Base-by-base conservation (phyloP, 1,140 invertebrate genomes). In the Popillia japonica region DNA sequence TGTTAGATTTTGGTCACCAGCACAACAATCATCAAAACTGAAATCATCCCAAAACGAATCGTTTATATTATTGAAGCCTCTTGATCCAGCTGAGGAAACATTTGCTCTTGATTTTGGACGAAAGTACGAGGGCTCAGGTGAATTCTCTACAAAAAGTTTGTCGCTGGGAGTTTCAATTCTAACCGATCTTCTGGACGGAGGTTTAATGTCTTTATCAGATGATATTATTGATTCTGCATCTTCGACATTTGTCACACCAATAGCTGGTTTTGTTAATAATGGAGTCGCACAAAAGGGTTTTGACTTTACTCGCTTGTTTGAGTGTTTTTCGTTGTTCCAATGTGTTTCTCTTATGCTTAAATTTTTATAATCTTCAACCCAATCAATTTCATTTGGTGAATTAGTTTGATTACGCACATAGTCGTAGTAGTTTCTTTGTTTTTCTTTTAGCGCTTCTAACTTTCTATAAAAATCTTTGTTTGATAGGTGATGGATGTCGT, bases 381-480 rank as follows among this genome's bases (percentile, higher is more conserved):
- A 84, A 34, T 82, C 80, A 3, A 77, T 78, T 64, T 83, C 78
- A 72, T 87, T 84, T 20, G 86, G 84, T 44, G 83, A 86, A 40
- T 90, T 87, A 8, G 88, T 84, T 80, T 88, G 87, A 41, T 88
- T 87, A 7, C 87, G 84, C 27, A 91, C 85, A 82, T 89, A 86
- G 40, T 89, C 87, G 42, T 91, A 84, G 80, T 92, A 88, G 17
- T 89, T 83, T 78, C 88, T 88, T 81, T 92, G 92, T 81, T 91
- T 92, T 77, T 92, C 89, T 77, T 90, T 90, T n/a, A 93, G 84
- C 74, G 87, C 88, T 83, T 91, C 89, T 23, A 94, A 82, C 40
- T 91, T 91, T 20, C 89, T 90, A 84, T 91, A 91, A 85, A 93
- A 93, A 78, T 93, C 92, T 79, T 90, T 89, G 77, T 91, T 90